phyloP scores from a whole-genome alignment of 2,888 invertebrate species.

The Diloba caeruleocephala region DNA sequence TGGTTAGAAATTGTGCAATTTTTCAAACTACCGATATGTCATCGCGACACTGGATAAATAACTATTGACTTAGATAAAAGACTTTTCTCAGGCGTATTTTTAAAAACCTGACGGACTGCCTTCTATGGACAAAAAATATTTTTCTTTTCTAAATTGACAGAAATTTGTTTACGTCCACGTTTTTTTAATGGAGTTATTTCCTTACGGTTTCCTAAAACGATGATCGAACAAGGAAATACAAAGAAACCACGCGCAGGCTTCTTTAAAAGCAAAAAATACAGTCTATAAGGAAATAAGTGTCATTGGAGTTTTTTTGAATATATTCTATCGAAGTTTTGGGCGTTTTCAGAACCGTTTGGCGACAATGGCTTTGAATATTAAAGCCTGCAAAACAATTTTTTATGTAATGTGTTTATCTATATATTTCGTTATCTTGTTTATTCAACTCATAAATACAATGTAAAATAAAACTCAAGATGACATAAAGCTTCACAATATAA shows the following conservation, averaged over 20 bases:
- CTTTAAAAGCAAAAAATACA: neutral
- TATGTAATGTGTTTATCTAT: neutral
- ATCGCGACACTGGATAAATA: constrained; percentile 43
- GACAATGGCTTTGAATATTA: constrained; percentile 1
- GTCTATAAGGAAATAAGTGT: constrained; percentile 15
- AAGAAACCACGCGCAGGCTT: neutral
- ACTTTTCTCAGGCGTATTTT: too few species aligned
- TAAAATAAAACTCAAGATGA: too few species aligned
- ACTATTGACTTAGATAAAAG: constrained; percentile 25
- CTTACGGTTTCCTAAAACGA: too few species aligned
- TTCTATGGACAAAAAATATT: too few species aligned
- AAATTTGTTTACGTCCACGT: neutral
- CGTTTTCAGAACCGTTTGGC: neutral
- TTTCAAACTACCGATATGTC: constrained; percentile 55
- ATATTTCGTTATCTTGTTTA: neutral
- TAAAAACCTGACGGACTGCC: too few species aligned
- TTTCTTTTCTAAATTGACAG: neutral
- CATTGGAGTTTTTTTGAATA: constrained; percentile 12
- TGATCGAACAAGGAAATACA: too few species aligned
- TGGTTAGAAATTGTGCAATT: constrained; percentile 58
- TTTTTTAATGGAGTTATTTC: neutral
- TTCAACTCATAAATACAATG: too few species aligned
- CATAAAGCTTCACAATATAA: too few species aligned
- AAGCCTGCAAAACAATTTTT: neutral
- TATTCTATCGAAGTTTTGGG: neutral